These are phyloP conservation scores for Melinaea marsaeus DNA, from an alignment of 2,888 invertebrate genomes.

Conservation along the genomic window DNA sequence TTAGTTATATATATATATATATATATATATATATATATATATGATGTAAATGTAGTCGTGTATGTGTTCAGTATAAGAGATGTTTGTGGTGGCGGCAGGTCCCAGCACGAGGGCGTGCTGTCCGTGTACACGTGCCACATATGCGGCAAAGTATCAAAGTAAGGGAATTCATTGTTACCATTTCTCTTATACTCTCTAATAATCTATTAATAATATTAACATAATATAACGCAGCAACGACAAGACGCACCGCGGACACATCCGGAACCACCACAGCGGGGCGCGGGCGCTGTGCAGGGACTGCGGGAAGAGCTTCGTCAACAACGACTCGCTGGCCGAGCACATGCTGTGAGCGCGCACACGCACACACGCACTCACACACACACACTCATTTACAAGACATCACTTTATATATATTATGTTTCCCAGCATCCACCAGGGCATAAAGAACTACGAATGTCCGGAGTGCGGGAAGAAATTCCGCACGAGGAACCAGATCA, in stretches of 20 bases:
- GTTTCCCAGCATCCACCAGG: conserved; percentile 57
- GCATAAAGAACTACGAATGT: conserved; percentile 66
- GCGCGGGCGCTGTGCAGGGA: conserved; percentile 57
- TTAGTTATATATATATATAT: neutral
- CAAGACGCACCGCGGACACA: conserved; percentile 65
- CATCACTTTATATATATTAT: too few relatives aligned
- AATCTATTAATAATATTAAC: neutral
- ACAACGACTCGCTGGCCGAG: conserved; percentile 64
- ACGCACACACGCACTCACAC: conserved; percentile 17
- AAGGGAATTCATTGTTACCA: conserved; percentile 32
- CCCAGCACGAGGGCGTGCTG: conserved; percentile 60
- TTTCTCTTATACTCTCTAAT: too few relatives aligned
- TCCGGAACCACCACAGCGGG: conserved; percentile 64
- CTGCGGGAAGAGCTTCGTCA: conserved; percentile 67
- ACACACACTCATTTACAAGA: neutral
- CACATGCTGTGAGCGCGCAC: conserved; percentile 55
- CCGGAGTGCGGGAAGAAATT: conserved; percentile 53
- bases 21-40: conserved; percentile 2
- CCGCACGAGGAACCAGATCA: conserved; percentile 61
- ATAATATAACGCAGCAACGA: conserved; percentile 47
- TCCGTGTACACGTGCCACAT: conserved; percentile 57
- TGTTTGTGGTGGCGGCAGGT: conserved; percentile 37
- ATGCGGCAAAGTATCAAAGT: conserved; percentile 67
- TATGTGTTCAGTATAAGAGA: neutral
- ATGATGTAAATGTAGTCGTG: neutral